Evolutionary conservation across 2,797 vertebrate genomes (phyloP).

Genomic region (Coregonus ussuriensis): DNA sequence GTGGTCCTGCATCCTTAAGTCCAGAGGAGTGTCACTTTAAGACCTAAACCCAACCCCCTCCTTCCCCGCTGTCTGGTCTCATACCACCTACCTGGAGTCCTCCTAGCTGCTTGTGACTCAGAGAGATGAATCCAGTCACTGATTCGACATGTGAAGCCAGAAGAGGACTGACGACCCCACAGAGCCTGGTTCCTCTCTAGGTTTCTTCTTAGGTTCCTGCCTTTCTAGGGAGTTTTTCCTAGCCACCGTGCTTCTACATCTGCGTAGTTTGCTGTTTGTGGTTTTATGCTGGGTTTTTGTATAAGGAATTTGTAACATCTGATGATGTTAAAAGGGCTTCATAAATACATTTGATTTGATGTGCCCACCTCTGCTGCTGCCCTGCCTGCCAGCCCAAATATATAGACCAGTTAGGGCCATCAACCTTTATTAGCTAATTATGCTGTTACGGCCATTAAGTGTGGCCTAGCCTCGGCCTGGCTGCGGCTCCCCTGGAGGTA

Average conservation of each 20-base stretch:
- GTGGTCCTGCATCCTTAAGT: too few relatives aligned
- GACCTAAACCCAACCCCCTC: background rate
- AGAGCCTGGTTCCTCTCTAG: too few relatives aligned
- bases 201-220: too few relatives aligned
- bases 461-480: background rate
- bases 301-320: too few relatives aligned
- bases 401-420: slow-evolving; percentile 63
- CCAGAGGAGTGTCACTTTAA: background rate
- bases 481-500: background rate
- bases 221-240: too few relatives aligned
- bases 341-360: too few relatives aligned
- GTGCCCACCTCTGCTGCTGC: too few relatives aligned
- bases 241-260: too few relatives aligned
- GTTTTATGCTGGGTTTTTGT: too few relatives aligned
- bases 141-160: background rate
- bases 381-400: slow-evolving; percentile 52
- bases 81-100: background rate
- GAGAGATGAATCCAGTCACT: background rate
- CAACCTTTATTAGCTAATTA: slow-evolving; percentile 76
- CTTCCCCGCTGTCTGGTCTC: background rate
- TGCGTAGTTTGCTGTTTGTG: too few relatives aligned
- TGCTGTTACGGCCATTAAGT: slow-evolving; percentile 68
- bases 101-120: background rate
- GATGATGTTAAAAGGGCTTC: too few relatives aligned
- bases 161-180: too few relatives aligned